Base-by-base conservation (phyloP, 2,888 invertebrate genomes). In the Amphipoea lucens region DNA sequence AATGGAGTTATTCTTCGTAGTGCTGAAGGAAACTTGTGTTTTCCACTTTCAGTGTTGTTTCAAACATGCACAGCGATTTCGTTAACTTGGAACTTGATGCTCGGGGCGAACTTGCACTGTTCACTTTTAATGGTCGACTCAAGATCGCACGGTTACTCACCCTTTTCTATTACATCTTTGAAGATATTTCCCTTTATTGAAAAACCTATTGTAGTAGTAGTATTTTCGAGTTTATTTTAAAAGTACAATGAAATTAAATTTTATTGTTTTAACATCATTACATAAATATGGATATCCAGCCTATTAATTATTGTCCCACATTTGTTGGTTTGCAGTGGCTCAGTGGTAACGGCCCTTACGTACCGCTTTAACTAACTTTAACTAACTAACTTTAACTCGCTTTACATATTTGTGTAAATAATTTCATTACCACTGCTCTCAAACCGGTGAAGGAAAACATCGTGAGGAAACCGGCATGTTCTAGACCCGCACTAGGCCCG, bases 41-140 rank as follows among this genome's bases (percentile, higher is more conserved):
- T 79, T 73, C 73, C 83, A 79, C 74, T 87, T 85, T 80, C 80
- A 86, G 76, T 86, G 80, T 76, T 76, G 80, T 82, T 85, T 78
- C 67, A 62, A 73, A 74, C 45, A 81, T 78, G 74, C 68, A 77
- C 73, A 77, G 74, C 63, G 65, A 84, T 82, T 80, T 76, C 63
- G 79, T 87, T 81, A 81, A 69, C 76, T 83, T 78, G 72, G 54
- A 76, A 81, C 72, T 84, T 62, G 65, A 78, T 74, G 66, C 77
- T 79, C 36, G 68, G 36, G 17, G 78, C 66, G 63, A 84, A 78
- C 63, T 87, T 76, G 70, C 68, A 66, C 62, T 69, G 74, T 76
- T 78, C 68, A 71, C 67, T 78, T 83, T 69, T 77, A 79, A 84
- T 75, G 73, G 69, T 67, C 57, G 73, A 73, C 71, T 73, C 40